Conservation (phyloP, 1,140 invertebrate genomes). For the Neodiprion virginianus region DNA sequence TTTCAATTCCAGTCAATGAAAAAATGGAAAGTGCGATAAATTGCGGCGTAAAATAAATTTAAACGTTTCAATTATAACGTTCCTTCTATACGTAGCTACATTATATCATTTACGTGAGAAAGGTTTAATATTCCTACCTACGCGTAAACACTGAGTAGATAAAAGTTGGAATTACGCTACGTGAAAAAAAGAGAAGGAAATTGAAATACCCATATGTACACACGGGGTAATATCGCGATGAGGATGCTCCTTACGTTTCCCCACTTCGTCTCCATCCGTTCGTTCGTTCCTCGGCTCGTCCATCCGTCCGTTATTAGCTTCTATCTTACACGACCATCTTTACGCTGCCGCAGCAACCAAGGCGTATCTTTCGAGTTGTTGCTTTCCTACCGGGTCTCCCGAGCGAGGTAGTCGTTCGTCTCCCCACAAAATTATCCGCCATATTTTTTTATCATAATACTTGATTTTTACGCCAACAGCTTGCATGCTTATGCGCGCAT, state of each 20-base stretch:
- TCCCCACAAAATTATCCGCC: slow-evolving; percentile 41
- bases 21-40: no score
- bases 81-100: no score
- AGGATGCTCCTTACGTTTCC: background rate
- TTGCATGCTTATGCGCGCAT: slow-evolving; percentile 15
- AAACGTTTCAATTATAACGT: no score
- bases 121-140: no score
- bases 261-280: slow-evolving; percentile 25
- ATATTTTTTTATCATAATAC: slow-evolving; percentile 46
- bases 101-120: no score
- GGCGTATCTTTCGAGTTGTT: slow-evolving; percentile 31
- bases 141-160: no score
- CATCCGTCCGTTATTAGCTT: slow-evolving; percentile 46
- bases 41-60: no score
- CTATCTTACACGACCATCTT: slow-evolving; percentile 50
- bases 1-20: no score
- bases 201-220: no score
- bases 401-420: slow-evolving; percentile 15
- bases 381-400: slow-evolving; percentile 30
- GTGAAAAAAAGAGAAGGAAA: no score
- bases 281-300: slow-evolving; percentile 40
- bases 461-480: slow-evolving; percentile 44
- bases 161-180: no score
- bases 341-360: slow-evolving; percentile 43
- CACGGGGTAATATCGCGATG: background rate